These are phyloP conservation scores for Epirrhoe tristata DNA, from an alignment of 2,888 invertebrate species.

Conservation along the genomic window DNA sequence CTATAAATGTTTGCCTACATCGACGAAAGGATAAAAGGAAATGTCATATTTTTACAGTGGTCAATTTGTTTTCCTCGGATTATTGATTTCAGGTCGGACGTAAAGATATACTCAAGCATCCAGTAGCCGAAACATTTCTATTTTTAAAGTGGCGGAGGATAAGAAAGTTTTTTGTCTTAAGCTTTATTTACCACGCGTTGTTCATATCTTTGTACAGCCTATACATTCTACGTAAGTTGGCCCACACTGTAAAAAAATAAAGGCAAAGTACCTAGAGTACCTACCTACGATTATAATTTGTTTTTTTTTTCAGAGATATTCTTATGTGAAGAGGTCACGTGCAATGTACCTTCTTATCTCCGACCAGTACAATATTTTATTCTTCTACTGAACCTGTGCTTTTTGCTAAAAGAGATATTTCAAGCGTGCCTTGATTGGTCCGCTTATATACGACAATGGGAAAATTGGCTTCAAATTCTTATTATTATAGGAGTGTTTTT, in stretches of 20 bases:
- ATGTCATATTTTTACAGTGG: too few species aligned
- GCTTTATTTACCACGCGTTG: slow-evolving; percentile 90
- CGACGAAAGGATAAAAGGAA: too few species aligned
- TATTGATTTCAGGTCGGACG: slow-evolving; percentile 92
- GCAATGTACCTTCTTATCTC: slow-evolving; percentile 71
- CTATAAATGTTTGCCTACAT: too few species aligned
- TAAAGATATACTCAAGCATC: slow-evolving; percentile 92
- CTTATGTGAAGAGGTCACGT: slow-evolving; percentile 76
- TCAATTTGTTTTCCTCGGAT: too few species aligned
- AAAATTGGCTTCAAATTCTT: slow-evolving; percentile 93
- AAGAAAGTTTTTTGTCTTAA: slow-evolving; percentile 92
- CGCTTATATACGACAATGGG: slow-evolving; percentile 92
- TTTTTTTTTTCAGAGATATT: slow-evolving; percentile 76
- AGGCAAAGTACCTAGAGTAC: background rate
- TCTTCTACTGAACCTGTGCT: slow-evolving; percentile 86
- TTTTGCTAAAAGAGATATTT: slow-evolving; percentile 91
- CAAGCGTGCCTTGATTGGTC: slow-evolving; percentile 90
- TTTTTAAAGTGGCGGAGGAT: slow-evolving; percentile 94
- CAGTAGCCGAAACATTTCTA: slow-evolving; percentile 93
- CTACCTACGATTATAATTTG: background rate
- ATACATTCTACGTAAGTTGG: slow-evolving; percentile 87
- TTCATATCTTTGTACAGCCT: slow-evolving; percentile 91
- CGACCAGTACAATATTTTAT: slow-evolving; percentile 86
- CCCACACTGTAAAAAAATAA: background rate
- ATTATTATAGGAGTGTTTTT: slow-evolving; percentile 90